Evolutionary conservation across 2,888 invertebrate species (phyloP).

Genomic region (Leptarthrus brevirostris): DNA sequence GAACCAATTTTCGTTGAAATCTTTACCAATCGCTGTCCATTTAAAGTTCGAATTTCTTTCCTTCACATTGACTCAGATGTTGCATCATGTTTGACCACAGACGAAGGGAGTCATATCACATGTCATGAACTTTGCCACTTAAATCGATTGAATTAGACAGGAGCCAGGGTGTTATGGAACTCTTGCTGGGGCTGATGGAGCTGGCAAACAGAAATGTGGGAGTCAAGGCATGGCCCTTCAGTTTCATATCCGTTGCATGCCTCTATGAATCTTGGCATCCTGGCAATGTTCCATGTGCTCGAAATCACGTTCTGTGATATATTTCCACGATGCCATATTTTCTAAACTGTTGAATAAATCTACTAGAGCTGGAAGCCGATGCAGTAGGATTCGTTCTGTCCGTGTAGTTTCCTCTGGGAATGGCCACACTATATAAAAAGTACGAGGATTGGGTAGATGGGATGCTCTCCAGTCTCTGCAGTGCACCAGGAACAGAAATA

Average conservation of each 20-base stretch:
- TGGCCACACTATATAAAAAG: slow-evolving; percentile 31
- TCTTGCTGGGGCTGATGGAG: not conserved
- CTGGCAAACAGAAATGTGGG: slow-evolving; percentile 14
- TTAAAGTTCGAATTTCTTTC: not conserved
- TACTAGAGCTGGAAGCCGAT: not conserved
- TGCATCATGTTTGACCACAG: slow-evolving; percentile 25
- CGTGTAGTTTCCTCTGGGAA: not conserved
- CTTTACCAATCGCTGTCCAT: not conserved
- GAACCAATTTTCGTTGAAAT: not conserved
- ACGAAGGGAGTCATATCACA: slow-evolving; percentile 38
- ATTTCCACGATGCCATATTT: slow-evolving; percentile 53
- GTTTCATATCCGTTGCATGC: slow-evolving; percentile 50
- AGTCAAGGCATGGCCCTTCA: slow-evolving; percentile 32
- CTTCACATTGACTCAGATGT: slow-evolving; percentile 17
- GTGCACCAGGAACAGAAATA: slow-evolving; percentile 1
- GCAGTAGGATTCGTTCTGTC: slow-evolving; percentile 15
- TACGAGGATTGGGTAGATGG: not conserved
- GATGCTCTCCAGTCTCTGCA: slow-evolving; percentile 11
- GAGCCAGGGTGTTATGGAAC: slow-evolving; percentile 27
- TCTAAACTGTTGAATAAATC: slow-evolving; percentile 54
- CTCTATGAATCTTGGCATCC: slow-evolving; percentile 50
- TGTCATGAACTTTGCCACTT: slow-evolving; percentile 50
- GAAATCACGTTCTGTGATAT: slow-evolving; percentile 52
- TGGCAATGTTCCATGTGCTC: slow-evolving; percentile 53
- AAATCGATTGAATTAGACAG: slow-evolving; percentile 51